phyloP scores from a whole-genome alignment of 2,113 vertebrate species.

The Notarius quadriscutis region DNA sequence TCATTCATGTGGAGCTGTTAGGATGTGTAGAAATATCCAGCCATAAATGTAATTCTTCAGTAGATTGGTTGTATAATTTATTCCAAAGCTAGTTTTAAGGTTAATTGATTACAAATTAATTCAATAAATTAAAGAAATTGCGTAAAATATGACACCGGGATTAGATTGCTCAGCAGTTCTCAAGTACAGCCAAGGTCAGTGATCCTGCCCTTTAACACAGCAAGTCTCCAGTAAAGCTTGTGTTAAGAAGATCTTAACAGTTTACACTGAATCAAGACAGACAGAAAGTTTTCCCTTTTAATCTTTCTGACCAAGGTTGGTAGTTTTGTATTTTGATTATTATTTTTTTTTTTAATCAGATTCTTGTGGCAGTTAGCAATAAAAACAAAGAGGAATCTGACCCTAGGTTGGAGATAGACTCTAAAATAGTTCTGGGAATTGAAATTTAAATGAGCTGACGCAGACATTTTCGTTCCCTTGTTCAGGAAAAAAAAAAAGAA shows the following conservation, averaged over 20 bases:
- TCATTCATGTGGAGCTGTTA: not conserved
- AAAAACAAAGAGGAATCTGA: not conserved
- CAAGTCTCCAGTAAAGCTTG: not conserved
- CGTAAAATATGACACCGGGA: not conserved
- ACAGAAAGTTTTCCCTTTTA: not conserved
- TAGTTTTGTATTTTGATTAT: not conserved
- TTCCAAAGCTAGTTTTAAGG: not conserved
- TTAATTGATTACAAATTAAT: not conserved
- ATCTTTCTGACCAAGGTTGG: not conserved
- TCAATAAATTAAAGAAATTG: not conserved
- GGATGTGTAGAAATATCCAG: not conserved
- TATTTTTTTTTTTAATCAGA: not conserved
- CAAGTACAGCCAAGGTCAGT: slow-evolving; percentile 42
- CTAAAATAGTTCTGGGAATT: slow-evolving; percentile 17
- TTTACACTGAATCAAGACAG: not conserved
- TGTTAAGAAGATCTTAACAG: not conserved
- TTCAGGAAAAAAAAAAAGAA: not conserved
- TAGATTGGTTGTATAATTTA: not conserved
- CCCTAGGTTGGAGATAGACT: not conserved
- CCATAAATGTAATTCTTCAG: not conserved
- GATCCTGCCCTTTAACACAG: not conserved
- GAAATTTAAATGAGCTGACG: slow-evolving; percentile 36
- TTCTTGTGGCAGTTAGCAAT: not conserved
- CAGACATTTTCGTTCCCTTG: slow-evolving; percentile 39
- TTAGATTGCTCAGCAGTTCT: slow-evolving; percentile 19